phyloP scores from a whole-genome alignment of 2,888 invertebrate species.

The Lithophane socia region DNA sequence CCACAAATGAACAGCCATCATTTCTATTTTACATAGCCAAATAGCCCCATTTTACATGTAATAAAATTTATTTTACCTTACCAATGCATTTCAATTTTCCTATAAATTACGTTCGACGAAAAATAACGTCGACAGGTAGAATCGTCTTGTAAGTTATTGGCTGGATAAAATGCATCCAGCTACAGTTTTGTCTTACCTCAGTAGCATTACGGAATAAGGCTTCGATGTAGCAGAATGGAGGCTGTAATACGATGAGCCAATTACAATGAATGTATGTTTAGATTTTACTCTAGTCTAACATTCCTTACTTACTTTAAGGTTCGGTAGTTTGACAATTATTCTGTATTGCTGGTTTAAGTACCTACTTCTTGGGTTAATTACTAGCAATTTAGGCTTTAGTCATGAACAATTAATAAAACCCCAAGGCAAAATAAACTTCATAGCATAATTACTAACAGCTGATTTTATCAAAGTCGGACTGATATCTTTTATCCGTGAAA shows the following conservation, averaged over 20 bases:
- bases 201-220: constrained; percentile 20
- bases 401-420: too few species aligned
- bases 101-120: constrained; percentile 55
- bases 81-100: constrained; percentile 59
- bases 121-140: constrained; percentile 50
- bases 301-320: too few species aligned
- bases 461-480: too few species aligned
- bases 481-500: too few species aligned
- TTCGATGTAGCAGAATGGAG: constrained; percentile 8
- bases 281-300: not conserved
- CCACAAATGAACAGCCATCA: not conserved
- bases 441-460: too few species aligned
- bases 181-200: constrained; percentile 43
- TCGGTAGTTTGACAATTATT: too few species aligned
- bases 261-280: constrained; percentile 7
- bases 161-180: constrained; percentile 54
- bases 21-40: not conserved
- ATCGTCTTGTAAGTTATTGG: constrained; percentile 60
- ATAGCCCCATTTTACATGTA: constrained; percentile 36
- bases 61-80: constrained; percentile 48
- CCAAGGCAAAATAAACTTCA: too few species aligned
- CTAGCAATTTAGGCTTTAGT: too few species aligned
- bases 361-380: too few species aligned
- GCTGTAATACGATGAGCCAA: not conserved
- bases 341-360: too few species aligned